Evolutionary conservation across 2,113 vertebrate genomes (phyloP), one percentile per base, ranked within the genome.

Genomic region (Oxyruncus cristatus): DNA sequence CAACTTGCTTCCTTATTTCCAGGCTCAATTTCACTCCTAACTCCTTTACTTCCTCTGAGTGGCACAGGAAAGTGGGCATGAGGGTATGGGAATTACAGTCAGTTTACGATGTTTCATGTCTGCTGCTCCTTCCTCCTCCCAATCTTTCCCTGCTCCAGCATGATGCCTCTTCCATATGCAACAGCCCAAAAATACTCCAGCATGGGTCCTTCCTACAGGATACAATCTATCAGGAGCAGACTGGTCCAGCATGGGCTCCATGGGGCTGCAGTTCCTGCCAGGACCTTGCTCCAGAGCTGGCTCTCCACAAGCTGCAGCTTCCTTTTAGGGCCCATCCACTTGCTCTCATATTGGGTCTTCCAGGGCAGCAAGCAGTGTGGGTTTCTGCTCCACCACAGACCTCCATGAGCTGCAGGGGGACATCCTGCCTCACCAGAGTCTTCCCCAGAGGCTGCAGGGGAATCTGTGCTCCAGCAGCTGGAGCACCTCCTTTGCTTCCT

Each of bases 341-440:
- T 70, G 26, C 44, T 79, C n/a, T 72, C 26, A 21, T 7, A 6
- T 12, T 26, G 30, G 9, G 8, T 35, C 17, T 7, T 35, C 27
- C 61, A 14, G 1, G 0, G 10, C 35, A 61, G 24, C 30, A 11
- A 17, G 76, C 18, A 49, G 1, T 0, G 8, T 27, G 46, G 22
- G 7, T 26, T 28, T 42, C 28, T 91, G 24, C 19, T 66, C 41
- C 21, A 28, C 18, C 7, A 1, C 0, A 3, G 24, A 10, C 41
- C 44, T 42, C 4, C 56, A 12, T 1, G 2, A 39, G 37, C 39
- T 88, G 49, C 18, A 17, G 33, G 18, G 32, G 6, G 6, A 65
- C 47, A 62, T 12, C 18, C 11, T 47, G 37, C 13, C 17, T 73
- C 59, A 42, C 26, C 37, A 9, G 7, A 14, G 20, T 5, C 32